Base-by-base conservation (phyloP, 2,797 vertebrate species). In the Epinephelus coioides region DNA sequence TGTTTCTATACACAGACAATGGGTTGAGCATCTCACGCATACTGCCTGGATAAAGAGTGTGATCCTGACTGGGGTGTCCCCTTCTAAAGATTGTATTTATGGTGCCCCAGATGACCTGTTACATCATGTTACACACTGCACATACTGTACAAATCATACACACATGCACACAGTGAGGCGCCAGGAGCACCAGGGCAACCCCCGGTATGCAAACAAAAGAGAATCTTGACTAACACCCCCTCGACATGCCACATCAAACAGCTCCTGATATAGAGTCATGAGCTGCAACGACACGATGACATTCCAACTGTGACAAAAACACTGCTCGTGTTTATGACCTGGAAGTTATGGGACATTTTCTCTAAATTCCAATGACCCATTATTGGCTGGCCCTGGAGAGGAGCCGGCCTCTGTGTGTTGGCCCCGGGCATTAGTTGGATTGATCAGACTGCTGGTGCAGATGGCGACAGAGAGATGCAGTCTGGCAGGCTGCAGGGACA, bases 181-280 rank as follows among this genome's bases (percentile, higher is more conserved):
- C 65, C 54, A 53, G 73, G 63, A 43, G 76, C 76, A 44, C 59
- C 47, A 40, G 73, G 62, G 69, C 53, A 80, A 68, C 57, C 69
- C 74, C 71, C 27, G 43, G 54, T 54, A 76, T 80, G 71, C 68
- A 88, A 85, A 85, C 78, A 78, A 70, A 78, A 77, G 57, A 73
- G 61, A 74, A 76, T 64, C 64, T 79, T 65, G 30, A 60, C 73
- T 25, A 49, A 57, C 21, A 4, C 9, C 7, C 53, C 18, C 1
- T 19, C 12, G 15, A 2, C 47, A 25, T 11, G 5, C 66, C 77
- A 50, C 72, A 70, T 69, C 73, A 61, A 46, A 74, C 57, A 69
- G 57, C 57, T 57, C 69, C 62, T 65, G 60, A 81, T 78, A 27
- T 49, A 79, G 71, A 75, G 19, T 10, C 21, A 55, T 13, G 3